Conservation (phyloP, 1,140 invertebrate genomes). For the Aphelinus certus region DNA sequence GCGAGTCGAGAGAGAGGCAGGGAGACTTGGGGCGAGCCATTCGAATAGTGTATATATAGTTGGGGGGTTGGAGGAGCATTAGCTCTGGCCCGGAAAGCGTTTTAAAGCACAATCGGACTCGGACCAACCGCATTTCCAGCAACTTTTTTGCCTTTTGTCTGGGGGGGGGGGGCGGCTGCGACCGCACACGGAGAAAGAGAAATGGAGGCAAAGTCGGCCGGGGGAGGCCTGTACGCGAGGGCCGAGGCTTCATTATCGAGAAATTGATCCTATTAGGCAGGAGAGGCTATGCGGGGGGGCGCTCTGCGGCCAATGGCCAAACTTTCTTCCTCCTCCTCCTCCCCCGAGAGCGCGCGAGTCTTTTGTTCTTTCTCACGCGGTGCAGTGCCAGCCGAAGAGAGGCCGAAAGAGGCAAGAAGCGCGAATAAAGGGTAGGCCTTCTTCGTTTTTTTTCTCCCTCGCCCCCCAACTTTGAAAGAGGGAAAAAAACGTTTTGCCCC, state of each 20-base stretch:
- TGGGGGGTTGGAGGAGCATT: neutral
- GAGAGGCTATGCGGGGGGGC: neutral
- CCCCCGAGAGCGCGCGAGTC: neutral
- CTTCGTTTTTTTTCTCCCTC: too few species aligned
- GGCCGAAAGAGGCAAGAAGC: too few species aligned
- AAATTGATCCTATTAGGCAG: conserved; percentile 61
- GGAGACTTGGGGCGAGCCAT: neutral
- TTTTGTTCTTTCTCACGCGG: conserved; percentile 21
- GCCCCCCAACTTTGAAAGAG: too few species aligned
- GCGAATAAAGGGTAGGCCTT: too few species aligned
- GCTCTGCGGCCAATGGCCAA: conserved; percentile 39
- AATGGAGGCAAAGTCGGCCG: neutral
- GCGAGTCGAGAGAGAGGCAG: conserved; percentile 4
- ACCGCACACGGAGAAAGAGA: neutral
- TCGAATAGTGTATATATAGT: too few species aligned
- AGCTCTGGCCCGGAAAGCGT: neutral
- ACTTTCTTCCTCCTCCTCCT: conserved; percentile 36
- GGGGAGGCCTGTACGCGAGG: too few species aligned
- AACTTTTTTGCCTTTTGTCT: conserved; percentile 41
- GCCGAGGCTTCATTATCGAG: conserved; percentile 55
- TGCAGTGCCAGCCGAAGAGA: too few species aligned
- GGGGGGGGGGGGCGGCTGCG: neutral
- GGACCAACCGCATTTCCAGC: conserved; percentile 39
- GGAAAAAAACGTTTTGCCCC: neutral
- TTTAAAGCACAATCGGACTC: conserved; percentile 22